Base-by-base conservation (phyloP, 2,888 invertebrate species). In the Parnassius mnemosyne region DNA sequence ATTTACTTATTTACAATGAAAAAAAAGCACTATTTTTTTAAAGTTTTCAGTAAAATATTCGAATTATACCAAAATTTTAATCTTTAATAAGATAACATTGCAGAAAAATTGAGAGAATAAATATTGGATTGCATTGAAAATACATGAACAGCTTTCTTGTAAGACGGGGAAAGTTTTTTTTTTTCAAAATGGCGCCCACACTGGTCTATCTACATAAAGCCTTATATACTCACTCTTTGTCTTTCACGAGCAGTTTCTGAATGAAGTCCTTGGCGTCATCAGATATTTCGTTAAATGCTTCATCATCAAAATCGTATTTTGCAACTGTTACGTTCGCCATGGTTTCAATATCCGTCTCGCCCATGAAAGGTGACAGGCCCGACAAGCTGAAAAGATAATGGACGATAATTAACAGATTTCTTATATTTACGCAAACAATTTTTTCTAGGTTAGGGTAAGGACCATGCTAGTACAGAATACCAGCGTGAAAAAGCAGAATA, bases 271-370 rank as follows among this genome's bases (percentile, higher is more conserved):
- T 97, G 63, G 99, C 99, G 74, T 97, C 96, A 42, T 96, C 95
- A 2, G 98, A 98, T 75, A 99, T 98, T 78, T 96, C 96, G 74
- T 96, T 95, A 89, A 99, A 99, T 64, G 97, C 97, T 85, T 99
- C 98, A 83, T 99, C 98, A 75, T 98, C 98, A 85, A 97, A 99
- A 91, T 99, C 99, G 85, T 98, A 99, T 82, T 98, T 97, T 56
- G 97, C 98, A 73, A 97, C 95, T 2, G 99, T 98, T 43, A 99
- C 98, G 85, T 99, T 99, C n/a, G 97, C 97, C 96, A 99, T 97
- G 10, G 99, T 99, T 85, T 99, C 98, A 72, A 97, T 95, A 84
- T 99, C 99, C 54, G 96, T 97, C 81, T 98, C 97, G 1, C 99
- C 99, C 97, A 99, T 98, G 90, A 99, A 99, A 12, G 99, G 99